A percentile compares a stretch with the other conserved stretches of the same genome.
Conservation (phyloP, 2,888 invertebrate species). For the Spisula subtruncata region DNA sequence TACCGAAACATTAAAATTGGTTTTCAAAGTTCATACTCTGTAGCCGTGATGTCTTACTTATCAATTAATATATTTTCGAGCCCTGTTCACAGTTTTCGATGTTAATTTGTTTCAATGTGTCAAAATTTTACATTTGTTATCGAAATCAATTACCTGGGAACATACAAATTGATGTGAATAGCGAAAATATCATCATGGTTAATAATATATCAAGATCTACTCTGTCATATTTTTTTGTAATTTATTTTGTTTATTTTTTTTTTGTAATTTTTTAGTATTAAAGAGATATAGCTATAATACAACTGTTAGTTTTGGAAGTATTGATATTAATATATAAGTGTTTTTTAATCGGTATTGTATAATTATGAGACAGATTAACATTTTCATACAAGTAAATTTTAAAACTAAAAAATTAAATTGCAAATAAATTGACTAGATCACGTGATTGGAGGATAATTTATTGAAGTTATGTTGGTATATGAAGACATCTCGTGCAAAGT, state of each 20-base stretch:
- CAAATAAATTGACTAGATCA: background rate
- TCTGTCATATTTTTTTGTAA: too few species aligned
- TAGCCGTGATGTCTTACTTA: background rate
- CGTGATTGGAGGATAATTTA: background rate
- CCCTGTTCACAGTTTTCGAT: background rate
- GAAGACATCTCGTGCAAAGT: background rate
- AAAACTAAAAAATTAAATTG: too few species aligned
- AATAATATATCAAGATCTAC: too few species aligned
- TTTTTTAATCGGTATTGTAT: too few species aligned
- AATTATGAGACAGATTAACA: too few species aligned
- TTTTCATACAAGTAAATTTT: too few species aligned
- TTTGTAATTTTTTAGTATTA: too few species aligned
- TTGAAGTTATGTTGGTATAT: too few species aligned
- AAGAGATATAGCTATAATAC: too few species aligned
- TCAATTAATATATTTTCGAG: background rate
- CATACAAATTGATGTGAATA: background rate
- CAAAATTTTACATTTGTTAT: conserved; percentile 7
- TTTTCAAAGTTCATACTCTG: background rate
- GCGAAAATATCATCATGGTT: background rate
- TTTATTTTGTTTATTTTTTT: too few species aligned
- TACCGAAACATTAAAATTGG: background rate
- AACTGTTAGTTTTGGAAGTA: too few species aligned
- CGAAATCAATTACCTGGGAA: background rate
- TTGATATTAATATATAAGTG: too few species aligned
- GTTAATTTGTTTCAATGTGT: background rate